Base-by-base conservation (phyloP, 2,888 invertebrate genomes). In the Poecilobothrus nobilitatus region DNA sequence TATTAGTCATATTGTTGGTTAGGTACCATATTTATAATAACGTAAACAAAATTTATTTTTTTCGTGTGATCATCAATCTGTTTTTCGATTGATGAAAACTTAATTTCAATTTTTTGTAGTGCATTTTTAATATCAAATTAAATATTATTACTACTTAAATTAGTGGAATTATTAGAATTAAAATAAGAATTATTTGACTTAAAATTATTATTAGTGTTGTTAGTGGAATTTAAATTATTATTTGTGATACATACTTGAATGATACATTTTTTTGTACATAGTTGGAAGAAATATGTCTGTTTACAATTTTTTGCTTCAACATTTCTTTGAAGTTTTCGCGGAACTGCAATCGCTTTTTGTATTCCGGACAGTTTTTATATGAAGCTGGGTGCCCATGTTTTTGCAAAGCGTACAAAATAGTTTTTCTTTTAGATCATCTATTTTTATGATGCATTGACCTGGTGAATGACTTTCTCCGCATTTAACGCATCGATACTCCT, bases 301-400 rank as follows among this genome's bases (percentile, higher is more conserved):
- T 34, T 20, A 7, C 21, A 20, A n/a, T 63, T 9, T 63, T 9
- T 63, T 20, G 3, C 20, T n/a, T n/a, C n/a, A 9, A 1, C 41
- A 44, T 10, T 21, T 66, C 20, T 41, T 44, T 66, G 37, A 12
- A 20, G 20, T 37, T n/a, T n/a, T n/a, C n/a, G n/a, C n/a, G n/a
- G n/a, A n/a, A n/a, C n/a, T n/a, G n/a, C n/a, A n/a, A n/a, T 67
- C 61, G 20, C 10, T 27, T 7, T 34, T 34, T 5, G 34, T 68
- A 63, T n/a, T 27, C 41, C 7, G 68, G 66, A 64, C 69, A 67
- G 12, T 67, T 67, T 34, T 22, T 21, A 62, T 67, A 67, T 7
- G 64, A 67, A 15, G 67, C 69, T 33, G 69, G 67, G 20, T 69
- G 65, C 21, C 69, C 69, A 65, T 4, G 9, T 21, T 27, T 37